A percentile compares a stretch with the other conserved stretches of the same genome.
These are phyloP conservation scores for Tapirus terrestris DNA, from an alignment of 2,113 vertebrate species.

Conservation along the genomic window DNA sequence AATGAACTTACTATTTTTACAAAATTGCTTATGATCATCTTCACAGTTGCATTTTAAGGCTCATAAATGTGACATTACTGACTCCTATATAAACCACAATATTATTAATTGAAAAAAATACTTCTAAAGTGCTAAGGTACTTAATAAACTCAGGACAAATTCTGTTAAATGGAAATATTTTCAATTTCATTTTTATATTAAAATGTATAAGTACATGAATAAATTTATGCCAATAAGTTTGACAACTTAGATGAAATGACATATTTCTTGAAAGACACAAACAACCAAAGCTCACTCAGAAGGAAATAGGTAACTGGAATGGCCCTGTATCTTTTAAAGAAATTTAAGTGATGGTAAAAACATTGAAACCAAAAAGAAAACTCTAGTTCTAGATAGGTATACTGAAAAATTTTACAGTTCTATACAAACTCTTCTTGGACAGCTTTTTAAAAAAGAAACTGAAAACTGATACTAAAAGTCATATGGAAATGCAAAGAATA, in stretches of 20 bases:
- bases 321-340: neutral
- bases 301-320: neutral
- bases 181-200: too few relatives aligned
- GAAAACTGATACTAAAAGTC: neutral
- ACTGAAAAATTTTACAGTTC: neutral
- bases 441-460: neutral
- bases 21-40: neutral
- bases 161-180: too few relatives aligned
- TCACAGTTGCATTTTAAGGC: neutral
- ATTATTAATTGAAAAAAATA: neutral
- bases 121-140: neutral
- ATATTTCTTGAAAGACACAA: neutral
- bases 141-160: neutral
- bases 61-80: neutral
- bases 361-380: neutral
- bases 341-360: neutral
- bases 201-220: too few relatives aligned
- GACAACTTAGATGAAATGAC: neutral
- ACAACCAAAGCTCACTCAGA: neutral
- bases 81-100: neutral
- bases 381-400: neutral
- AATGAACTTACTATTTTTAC: neutral
- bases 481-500: neutral
- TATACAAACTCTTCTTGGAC: neutral
- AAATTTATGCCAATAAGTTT: neutral